Conservation (phyloP, 1,140 invertebrate species). For the Microvelia longipes region DNA sequence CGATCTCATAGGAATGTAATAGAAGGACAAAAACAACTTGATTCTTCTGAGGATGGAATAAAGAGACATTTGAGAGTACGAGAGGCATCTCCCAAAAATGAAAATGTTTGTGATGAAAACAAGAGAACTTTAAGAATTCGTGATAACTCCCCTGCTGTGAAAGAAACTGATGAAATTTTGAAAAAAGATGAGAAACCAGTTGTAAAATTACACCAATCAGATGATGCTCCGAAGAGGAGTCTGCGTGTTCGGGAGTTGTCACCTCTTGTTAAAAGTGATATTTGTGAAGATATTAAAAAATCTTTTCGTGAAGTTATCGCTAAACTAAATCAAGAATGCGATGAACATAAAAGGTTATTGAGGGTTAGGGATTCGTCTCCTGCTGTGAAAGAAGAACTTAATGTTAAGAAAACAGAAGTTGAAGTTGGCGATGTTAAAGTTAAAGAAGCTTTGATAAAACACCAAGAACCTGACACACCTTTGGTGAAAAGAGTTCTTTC, state of each 20-base stretch:
- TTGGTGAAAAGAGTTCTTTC: background rate
- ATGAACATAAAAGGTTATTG: background rate
- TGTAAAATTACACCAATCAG: background rate
- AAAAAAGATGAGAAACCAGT: background rate
- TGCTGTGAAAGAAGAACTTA: background rate
- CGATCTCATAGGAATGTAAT: background rate
- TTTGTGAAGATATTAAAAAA: background rate
- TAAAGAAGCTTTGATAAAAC: background rate
- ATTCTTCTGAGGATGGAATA: background rate
- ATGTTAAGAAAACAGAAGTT: background rate
- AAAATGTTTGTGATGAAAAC: background rate
- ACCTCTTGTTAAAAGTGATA: background rate
- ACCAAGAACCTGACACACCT: background rate
- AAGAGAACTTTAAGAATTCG: background rate
- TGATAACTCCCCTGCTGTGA: background rate
- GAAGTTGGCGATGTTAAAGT: background rate
- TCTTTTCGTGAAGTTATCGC: background rate
- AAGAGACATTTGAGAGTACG: background rate
- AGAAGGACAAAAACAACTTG: background rate
- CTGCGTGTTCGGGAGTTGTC: background rate
- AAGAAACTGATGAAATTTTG: background rate
- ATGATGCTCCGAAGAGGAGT: background rate
- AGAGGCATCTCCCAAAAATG: background rate
- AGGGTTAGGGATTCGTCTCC: background rate
- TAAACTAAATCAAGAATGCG: background rate